Evolutionary conservation across 2,797 vertebrate genomes (phyloP), one percentile per base, ranked within the genome.

Genomic region (Melanogrammus aeglefinus): DNA sequence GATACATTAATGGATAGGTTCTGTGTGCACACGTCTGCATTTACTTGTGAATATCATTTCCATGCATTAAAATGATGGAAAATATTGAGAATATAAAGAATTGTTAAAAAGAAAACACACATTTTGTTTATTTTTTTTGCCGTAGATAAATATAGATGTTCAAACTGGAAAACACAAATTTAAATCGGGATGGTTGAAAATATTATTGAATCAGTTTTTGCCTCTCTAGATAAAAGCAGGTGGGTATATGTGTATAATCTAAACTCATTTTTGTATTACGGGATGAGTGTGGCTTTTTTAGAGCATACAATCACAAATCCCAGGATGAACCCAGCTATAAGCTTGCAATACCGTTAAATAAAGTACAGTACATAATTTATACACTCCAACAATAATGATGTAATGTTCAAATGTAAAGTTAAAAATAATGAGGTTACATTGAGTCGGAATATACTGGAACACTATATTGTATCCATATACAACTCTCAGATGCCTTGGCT

Each of bases 1-100:
- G 83, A 77, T 75, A 78, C 75, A 82, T 81, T 72, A 27, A 57
- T 75, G 77, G 76, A 73, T 75, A 31, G 39, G 77, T 75, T 78
- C 31, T 77, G 76, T 79, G 78, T 79, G 79, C 71, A 47, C 70
- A 77, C 79, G 75, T 76, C 57, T 41, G 57, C 16, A 47, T 38
- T 41, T 78, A 73, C 69, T 70, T 77, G 57, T 76, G 69, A 6
- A 71, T 29, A 31, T 13, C 12, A 33, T 71, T 71, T 31, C 69
- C 69, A 29, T 33, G 29, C 24, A 29, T 29, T 14, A 33, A 51
- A 29, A 27, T 39, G 39, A 76, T 36, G 75, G 29, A 76, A 31
- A 76, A 18, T 31, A 0, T 31, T 35, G 10, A 72, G 29, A 35
- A 31, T 35, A 14, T 35, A 18, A 18, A 72, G 14, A n/a, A 24